Percentiles rank a stretch among this genome's conserved stretches.
Evolutionary conservation across 35 echinoderm and acorn worm genomes (phyloP).

Genomic region (Hemicentrotus pulcherrimus): DNA sequence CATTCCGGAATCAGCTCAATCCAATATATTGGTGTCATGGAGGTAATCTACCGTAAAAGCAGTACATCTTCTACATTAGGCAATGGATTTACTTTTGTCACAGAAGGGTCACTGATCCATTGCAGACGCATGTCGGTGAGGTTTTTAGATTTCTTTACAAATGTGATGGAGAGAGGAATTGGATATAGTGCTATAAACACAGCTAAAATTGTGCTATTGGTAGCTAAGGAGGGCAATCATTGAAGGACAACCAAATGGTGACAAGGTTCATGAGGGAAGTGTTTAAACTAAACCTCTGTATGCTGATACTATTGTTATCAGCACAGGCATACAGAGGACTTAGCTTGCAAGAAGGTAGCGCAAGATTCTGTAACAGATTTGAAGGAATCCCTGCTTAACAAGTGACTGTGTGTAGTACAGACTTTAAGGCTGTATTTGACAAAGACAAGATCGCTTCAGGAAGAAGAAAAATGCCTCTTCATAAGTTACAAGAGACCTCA

Average conservation of each 20-base stretch:
- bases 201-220: conserved; percentile 48
- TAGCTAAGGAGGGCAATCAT: not conserved
- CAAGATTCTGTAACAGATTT: not conserved
- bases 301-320: conserved; percentile 31
- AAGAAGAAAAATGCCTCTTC: conserved; percentile 15
- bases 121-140: conserved; percentile 30
- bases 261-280: conserved; percentile 62
- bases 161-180: not conserved
- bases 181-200: conserved; percentile 67
- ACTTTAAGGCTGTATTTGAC: not conserved
- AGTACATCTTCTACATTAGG: conserved; percentile 61
- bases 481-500: not conserved
- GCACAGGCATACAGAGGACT: not conserved
- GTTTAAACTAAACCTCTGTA: conserved; percentile 36
- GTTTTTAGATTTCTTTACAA: not conserved
- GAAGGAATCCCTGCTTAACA: not conserved
- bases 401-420: conserved; percentile 32
- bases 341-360: not conserved
- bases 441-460: conserved; percentile 10
- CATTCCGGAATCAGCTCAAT: conserved; percentile 52
- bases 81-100: conserved; percentile 68
- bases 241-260: conserved; percentile 50
- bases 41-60: conserved; percentile 55
- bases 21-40: conserved; percentile 77
- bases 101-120: conserved; percentile 48